A percentile compares a stretch with the other conserved stretches of the same genome.
Conservation (phyloP, 2,113 vertebrate genomes). For the Melanerpes aurifrons region DNA sequence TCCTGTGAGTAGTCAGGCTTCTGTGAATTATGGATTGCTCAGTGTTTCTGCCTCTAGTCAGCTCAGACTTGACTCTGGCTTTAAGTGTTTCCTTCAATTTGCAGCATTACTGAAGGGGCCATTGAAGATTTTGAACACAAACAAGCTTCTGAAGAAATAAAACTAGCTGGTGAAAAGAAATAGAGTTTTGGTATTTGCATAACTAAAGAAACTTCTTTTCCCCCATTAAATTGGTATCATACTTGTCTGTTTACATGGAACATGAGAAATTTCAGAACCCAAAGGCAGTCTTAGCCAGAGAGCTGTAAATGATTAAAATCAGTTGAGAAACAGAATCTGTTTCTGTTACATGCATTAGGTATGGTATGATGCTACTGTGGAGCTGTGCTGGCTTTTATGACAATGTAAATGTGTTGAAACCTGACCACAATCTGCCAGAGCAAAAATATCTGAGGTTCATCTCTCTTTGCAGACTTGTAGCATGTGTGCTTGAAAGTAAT, state of each 20-base stretch:
- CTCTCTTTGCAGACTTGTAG: background rate
- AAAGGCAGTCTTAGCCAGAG: background rate
- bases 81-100: background rate
- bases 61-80: background rate
- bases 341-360: background rate
- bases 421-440: background rate
- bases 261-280: background rate
- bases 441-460: background rate
- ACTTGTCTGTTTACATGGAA: background rate
- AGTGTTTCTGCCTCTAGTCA: background rate
- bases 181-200: background rate
- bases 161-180: background rate
- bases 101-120: background rate
- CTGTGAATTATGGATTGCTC: background rate
- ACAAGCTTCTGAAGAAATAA: conserved; percentile 24
- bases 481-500: background rate
- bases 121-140: conserved; percentile 4
- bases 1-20: background rate
- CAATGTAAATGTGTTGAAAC: background rate
- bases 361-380: background rate
- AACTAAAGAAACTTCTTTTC: background rate
- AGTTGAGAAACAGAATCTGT: background rate
- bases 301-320: background rate
- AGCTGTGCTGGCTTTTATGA: background rate
- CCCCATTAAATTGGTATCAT: background rate